Conservation (phyloP, 2,888 invertebrate species). For the Drosophila niveifrons region DNA sequence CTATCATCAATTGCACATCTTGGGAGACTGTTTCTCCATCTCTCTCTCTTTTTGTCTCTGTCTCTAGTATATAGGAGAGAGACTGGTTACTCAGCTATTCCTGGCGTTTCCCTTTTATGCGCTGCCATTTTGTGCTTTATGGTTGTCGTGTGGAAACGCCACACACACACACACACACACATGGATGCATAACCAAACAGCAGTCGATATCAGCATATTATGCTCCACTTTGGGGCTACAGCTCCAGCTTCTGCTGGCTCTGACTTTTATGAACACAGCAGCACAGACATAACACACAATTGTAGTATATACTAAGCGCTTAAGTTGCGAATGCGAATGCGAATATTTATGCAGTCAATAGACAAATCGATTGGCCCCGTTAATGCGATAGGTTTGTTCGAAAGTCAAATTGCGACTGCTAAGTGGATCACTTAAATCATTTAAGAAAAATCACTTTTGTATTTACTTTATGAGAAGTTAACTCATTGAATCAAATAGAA, state of each 20-base stretch:
- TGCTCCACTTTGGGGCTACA: neutral
- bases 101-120: slow-evolving; percentile 63
- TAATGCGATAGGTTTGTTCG: slow-evolving; percentile 22
- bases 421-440: neutral
- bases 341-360: slow-evolving; percentile 27
- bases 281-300: neutral
- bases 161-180: neutral
- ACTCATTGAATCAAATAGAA: too few species aligned
- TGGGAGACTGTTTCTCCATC: neutral
- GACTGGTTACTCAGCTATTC: slow-evolving; percentile 3
- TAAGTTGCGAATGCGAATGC: slow-evolving; percentile 19
- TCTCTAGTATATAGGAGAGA: too few species aligned
- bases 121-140: slow-evolving; percentile 57
- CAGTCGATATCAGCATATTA: slow-evolving; percentile 53
- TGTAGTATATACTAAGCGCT: slow-evolving; percentile 9
- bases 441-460: too few species aligned
- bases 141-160: slow-evolving; percentile 42
- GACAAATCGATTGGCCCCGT: slow-evolving; percentile 11
- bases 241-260: slow-evolving; percentile 1
- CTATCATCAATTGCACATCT: slow-evolving; percentile 62
- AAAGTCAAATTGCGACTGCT: neutral
- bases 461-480: too few species aligned
- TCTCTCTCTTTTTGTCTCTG: too few species aligned
- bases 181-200: slow-evolving; percentile 34
- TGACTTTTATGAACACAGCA: slow-evolving; percentile 26